These are phyloP conservation scores for Drosophila miranda DNA, from an alignment of 1,140 invertebrate genomes.

Conservation along the genomic window DNA sequence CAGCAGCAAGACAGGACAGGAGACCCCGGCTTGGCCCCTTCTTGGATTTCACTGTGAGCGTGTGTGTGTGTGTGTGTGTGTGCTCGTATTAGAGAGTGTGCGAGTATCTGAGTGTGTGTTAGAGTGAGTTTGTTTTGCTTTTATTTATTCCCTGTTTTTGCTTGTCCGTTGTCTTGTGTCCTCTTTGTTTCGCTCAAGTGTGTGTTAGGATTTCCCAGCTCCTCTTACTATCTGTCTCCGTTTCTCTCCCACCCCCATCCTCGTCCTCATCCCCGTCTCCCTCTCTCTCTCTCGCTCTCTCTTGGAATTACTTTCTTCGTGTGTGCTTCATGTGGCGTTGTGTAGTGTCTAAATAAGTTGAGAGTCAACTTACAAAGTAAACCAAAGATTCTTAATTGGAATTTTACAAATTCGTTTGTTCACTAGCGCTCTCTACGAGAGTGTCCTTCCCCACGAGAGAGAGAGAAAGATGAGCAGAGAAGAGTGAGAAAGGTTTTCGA, in stretches of 20 bases:
- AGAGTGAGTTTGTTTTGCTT: slow-evolving; percentile 67
- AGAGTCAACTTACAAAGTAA: slow-evolving; percentile 81
- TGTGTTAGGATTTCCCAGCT: slow-evolving; percentile 71
- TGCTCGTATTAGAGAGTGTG: slow-evolving; percentile 8
- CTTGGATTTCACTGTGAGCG: slow-evolving; percentile 63
- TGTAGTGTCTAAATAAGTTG: slow-evolving; percentile 81
- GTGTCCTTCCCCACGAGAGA: slow-evolving; percentile 6
- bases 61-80: slow-evolving; percentile 12
- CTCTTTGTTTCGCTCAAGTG: slow-evolving; percentile 74
- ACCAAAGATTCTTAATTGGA: slow-evolving; percentile 80
- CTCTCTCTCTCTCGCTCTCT: neutral
- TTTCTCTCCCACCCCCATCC: neutral
- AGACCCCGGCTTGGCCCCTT: slow-evolving; percentile 60
- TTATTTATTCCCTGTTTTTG: slow-evolving; percentile 77
- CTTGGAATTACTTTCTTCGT: slow-evolving; percentile 43
- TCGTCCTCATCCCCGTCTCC: neutral
- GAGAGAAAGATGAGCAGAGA: neutral
- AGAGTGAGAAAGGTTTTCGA: neutral
- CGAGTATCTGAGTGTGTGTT: slow-evolving; percentile 18
- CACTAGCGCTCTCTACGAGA: slow-evolving; percentile 8
- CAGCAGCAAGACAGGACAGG: slow-evolving; percentile 48
- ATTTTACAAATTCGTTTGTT: slow-evolving; percentile 78
- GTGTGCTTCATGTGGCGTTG: slow-evolving; percentile 67
- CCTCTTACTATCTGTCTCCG: slow-evolving; percentile 32
- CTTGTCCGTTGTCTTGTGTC: slow-evolving; percentile 69